Base-by-base conservation (phyloP, 2,888 invertebrate species). In the Thera britannica region DNA sequence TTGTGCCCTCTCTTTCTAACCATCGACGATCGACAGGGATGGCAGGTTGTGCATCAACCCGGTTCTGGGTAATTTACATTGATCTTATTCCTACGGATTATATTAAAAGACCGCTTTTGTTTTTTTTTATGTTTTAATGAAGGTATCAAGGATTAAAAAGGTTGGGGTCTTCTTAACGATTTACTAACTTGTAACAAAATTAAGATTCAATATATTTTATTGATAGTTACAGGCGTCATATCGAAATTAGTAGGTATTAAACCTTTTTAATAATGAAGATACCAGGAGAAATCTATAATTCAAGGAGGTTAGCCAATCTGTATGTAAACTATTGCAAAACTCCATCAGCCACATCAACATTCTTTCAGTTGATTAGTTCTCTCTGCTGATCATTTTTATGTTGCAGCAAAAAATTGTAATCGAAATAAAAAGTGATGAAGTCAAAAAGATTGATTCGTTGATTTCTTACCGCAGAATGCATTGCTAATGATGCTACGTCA, bases 1-100 rank as follows among this genome's bases (percentile, higher is more conserved):
- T 82, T 80, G 72, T 76, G 6, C 62, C 60, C 49, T 68, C 68
- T 70, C 60, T 66, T 60, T 75, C 75, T 62, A 62, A 66, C 71
- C 48, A 58, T 62, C 41, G 55, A 58, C 49, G 56, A 62, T 51
- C 55, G 66, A 75, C 36, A 72, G 48, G 49, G 73, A 70, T 48
- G 54, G 55, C 46, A 55, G 8, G 67, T 58, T 52, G 48, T 66
- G 61, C 62, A 69, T 59, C 70, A 57, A 63, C 64, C 64, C 60
- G 23, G 51, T 61, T 68, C 41, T 48, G 48, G 52, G 49, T 61
- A 55, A 70, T 70, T 65, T 67, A 67, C 67, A 67, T 70, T 67
- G 64, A 67, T 65, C 67, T 38, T 64, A 62, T 57, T 59, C 49
- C 49, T 56, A 46, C n/a, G 51, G 54, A 54, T 66, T 56, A 58